phyloP scores from a whole-genome alignment of 1,140 invertebrate species.

The Neotoxoptera formosana region DNA sequence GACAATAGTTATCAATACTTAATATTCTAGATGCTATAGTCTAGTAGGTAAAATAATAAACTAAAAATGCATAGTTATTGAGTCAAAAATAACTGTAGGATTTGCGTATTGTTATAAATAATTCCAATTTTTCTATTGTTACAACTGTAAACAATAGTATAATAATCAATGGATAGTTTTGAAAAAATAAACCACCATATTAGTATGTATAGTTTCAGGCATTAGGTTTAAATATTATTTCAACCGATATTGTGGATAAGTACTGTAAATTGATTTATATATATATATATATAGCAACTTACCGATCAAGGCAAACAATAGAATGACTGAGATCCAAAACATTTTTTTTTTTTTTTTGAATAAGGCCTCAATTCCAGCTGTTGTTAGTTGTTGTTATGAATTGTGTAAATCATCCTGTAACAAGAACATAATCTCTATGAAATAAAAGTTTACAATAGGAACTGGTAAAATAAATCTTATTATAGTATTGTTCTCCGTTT shows the following conservation, averaged over 20 bases:
- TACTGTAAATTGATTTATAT: not conserved
- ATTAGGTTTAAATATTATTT: not conserved
- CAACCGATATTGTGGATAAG: not conserved
- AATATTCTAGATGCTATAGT: no score
- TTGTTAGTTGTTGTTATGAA: not conserved
- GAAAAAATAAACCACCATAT: no score
- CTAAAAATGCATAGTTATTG: no score
- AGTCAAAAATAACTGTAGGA: no score
- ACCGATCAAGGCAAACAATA: not conserved
- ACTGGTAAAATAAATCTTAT: not conserved
- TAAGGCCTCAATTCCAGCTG: not conserved
- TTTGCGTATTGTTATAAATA: no score
- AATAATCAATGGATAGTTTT: no score
- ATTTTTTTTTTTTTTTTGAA: not conserved
- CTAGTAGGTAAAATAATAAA: no score
- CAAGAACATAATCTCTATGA: not conserved
- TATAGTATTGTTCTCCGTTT: not conserved
- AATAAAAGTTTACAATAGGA: not conserved
- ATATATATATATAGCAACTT: not conserved
- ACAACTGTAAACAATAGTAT: no score
- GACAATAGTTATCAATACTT: no score
- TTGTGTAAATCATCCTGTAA: not conserved
- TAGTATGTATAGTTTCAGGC: not conserved
- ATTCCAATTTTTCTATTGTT: no score
- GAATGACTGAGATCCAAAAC: constrained; percentile 29